phyloP scores from a whole-genome alignment of 1,140 invertebrate species.

The Neodiprion pinetum region DNA sequence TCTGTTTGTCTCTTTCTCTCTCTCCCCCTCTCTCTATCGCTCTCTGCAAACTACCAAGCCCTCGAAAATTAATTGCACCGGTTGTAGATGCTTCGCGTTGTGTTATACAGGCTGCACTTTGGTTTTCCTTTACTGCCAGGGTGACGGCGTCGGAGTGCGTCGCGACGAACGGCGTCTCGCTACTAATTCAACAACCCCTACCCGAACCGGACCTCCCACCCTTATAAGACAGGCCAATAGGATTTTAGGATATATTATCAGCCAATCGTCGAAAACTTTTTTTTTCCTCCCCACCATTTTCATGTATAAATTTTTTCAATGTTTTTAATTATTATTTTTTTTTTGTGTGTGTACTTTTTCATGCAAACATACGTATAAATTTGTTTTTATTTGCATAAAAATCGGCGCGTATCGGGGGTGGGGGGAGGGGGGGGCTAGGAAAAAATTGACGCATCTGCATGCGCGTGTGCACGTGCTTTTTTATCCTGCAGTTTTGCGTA shows the following conservation, averaged over 20 bases:
- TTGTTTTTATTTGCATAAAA: background rate
- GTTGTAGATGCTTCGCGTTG: too few relatives aligned
- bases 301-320: too few relatives aligned
- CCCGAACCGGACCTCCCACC: slow-evolving; percentile 28
- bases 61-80: too few relatives aligned
- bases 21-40: too few relatives aligned
- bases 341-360: background rate
- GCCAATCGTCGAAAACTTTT: background rate
- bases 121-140: slow-evolving; percentile 33
- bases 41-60: too few relatives aligned
- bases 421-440: slow-evolving; percentile 20
- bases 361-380: background rate
- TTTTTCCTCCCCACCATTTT: background rate
- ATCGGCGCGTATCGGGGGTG: slow-evolving; percentile 1
- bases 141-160: slow-evolving; percentile 44
- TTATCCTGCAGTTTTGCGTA: too few relatives aligned
- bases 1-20: too few relatives aligned
- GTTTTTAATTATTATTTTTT: background rate
- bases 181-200: slow-evolving; percentile 54
- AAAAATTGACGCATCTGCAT: slow-evolving; percentile 39
- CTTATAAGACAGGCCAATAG: slow-evolving; percentile 29
- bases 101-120: background rate
- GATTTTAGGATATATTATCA: slow-evolving; percentile 14
- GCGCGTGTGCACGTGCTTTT: slow-evolving; percentile 19
- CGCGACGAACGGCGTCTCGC: slow-evolving; percentile 34